These are phyloP conservation scores for Drosophila micromelanica DNA, from an alignment of 1,140 invertebrate genomes.

Conservation along the genomic window DNA sequence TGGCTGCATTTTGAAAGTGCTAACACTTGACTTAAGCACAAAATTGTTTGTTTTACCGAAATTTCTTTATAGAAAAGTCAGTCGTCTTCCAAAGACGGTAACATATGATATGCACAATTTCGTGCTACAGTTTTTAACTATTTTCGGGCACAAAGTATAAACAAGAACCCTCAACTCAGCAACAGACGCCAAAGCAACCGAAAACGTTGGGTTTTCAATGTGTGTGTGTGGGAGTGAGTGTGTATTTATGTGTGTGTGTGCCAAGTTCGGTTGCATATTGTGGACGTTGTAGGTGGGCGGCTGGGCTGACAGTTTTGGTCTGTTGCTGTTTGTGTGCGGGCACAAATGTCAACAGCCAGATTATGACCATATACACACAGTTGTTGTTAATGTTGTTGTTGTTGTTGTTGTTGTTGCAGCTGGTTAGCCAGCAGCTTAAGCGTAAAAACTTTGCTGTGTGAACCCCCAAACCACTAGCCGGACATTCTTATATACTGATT, in stretches of 20 bases:
- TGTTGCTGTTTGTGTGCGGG: constrained; percentile 54
- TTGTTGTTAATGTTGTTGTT: constrained; percentile 29
- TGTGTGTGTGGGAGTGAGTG: neutral
- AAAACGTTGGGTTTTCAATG: constrained; percentile 15
- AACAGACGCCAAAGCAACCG: constrained; percentile 22
- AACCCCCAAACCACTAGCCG: neutral
- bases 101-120: neutral
- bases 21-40: too few species aligned
- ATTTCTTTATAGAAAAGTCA: too few species aligned
- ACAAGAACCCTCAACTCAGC: constrained; percentile 24
- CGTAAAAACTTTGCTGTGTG: constrained; percentile 27
- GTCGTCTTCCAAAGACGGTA: neutral
- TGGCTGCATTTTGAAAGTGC: too few species aligned
- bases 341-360: constrained; percentile 72
- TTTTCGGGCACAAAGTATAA: constrained; percentile 24
- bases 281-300: constrained; percentile 34
- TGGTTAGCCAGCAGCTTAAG: constrained; percentile 66
- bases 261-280: constrained; percentile 55
- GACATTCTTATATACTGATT: constrained; percentile 10
- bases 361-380: constrained; percentile 52
- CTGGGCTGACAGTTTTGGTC: constrained; percentile 51
- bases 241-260: constrained; percentile 6
- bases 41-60: too few species aligned
- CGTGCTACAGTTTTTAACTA: constrained; percentile 1
- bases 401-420: constrained; percentile 33